A percentile compares a stretch with the other conserved stretches of the same genome.
Conservation (phyloP, 2,797 vertebrate genomes). For the Apogon talboti region DNA sequence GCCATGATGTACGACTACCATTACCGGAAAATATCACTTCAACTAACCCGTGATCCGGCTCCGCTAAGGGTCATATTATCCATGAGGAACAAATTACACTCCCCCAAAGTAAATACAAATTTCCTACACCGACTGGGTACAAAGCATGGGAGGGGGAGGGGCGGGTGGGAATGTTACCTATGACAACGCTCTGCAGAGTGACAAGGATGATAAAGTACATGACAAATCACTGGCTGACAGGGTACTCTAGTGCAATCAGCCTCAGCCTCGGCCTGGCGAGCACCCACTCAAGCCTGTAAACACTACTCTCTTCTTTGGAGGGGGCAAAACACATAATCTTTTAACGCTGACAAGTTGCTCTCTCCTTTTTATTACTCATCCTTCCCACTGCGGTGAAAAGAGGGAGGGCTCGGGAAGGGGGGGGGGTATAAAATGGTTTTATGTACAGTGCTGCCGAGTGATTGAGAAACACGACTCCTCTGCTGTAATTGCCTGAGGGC, state of each 20-base stretch:
- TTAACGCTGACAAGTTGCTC: constrained; percentile 80
- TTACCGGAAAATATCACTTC: constrained; percentile 99
- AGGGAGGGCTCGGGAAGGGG: constrained; percentile 49
- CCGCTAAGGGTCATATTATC: constrained; percentile 99
- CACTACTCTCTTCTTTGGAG: constrained; percentile 83
- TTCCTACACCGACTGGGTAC: constrained; percentile 93
- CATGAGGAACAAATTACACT: constrained; percentile 99
- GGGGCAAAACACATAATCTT: constrained; percentile 87
- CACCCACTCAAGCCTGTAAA: constrained; percentile 87
- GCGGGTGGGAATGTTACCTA: constrained; percentile 83
- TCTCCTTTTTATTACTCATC: constrained; percentile 85
- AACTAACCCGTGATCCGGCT: constrained; percentile 99
- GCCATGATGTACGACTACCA: constrained; percentile 99
- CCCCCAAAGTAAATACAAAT: constrained; percentile 99
- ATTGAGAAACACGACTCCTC: constrained; percentile 81
- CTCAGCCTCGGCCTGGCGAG: constrained; percentile 82
- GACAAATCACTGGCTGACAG: constrained; percentile 90
- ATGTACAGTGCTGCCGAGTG: constrained; percentile 69
- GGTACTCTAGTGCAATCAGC: constrained; percentile 86
- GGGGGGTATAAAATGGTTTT: constrained; percentile 78
- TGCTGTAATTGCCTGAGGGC: constrained; percentile 79
- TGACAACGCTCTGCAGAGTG: constrained; percentile 86
- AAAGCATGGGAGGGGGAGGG: constrained; percentile 80
- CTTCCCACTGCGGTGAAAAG: constrained; percentile 68
- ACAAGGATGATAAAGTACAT: constrained; percentile 93